phyloP scores from a whole-genome alignment of 2,797 vertebrate genomes.

The Sebastes oblongus region DNA sequence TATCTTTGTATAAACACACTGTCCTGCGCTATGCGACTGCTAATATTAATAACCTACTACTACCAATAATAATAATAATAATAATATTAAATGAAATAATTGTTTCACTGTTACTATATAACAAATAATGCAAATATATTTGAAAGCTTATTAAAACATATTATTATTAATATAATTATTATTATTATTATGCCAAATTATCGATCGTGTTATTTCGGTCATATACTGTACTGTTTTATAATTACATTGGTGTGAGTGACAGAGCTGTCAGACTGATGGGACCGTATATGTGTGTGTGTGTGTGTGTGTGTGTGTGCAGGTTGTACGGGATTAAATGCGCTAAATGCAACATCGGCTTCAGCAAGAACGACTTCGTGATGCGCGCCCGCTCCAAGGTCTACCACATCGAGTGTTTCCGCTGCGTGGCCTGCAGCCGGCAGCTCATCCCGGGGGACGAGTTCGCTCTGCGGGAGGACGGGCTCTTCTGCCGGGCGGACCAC shows the following conservation, averaged over 20 bases:
- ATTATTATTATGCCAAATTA: neutral
- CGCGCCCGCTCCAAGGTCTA: slow-evolving; percentile 95
- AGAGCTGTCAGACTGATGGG: slow-evolving; percentile 12
- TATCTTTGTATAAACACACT: neutral
- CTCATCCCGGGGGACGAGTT: slow-evolving; percentile 98
- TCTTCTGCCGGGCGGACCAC: slow-evolving; percentile 95
- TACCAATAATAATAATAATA: neutral
- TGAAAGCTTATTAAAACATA: neutral
- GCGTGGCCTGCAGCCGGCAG: slow-evolving; percentile 96
- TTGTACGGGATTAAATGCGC: slow-evolving; percentile 98
- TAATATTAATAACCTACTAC: neutral
- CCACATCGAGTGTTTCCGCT: slow-evolving; percentile 98
- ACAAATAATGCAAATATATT: neutral
- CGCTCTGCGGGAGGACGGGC: slow-evolving; percentile 92
- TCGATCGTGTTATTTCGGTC: neutral
- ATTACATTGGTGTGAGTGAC: neutral
- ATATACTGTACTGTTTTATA: too few relatives aligned
- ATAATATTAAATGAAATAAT: neutral
- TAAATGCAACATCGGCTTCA: slow-evolving; percentile 98
- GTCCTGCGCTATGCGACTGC: neutral
- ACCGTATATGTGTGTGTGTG: neutral
- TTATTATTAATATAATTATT: too few relatives aligned
- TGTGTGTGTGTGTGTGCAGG: slow-evolving; percentile 71
- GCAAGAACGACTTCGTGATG: slow-evolving; percentile 99
- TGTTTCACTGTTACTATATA: neutral